A percentile compares a stretch with the other conserved stretches of the same genome.
phyloP scores from a whole-genome alignment of 1,140 invertebrate species.

The Cyrtorhinus lividipennis region DNA sequence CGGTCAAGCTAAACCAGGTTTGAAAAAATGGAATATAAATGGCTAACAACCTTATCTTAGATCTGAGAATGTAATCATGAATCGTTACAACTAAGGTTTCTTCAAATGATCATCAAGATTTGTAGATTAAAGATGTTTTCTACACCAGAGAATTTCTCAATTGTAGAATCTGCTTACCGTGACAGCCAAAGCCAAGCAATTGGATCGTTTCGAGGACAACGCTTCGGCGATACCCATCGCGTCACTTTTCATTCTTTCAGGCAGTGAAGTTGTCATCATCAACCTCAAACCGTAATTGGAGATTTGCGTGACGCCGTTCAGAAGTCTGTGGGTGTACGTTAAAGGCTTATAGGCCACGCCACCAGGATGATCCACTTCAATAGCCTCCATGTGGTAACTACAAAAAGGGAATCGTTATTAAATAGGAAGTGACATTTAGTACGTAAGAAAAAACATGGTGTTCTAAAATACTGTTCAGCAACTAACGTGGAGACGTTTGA shows the following conservation, averaged over 20 bases:
- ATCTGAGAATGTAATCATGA: too few relatives aligned
- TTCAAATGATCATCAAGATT: too few relatives aligned
- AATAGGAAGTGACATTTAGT: too few relatives aligned
- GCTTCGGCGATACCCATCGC: slow-evolving; percentile 13
- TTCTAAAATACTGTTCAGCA: background rate
- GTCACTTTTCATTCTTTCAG: slow-evolving; percentile 21
- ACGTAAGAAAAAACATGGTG: background rate
- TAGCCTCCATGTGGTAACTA: slow-evolving; percentile 33
- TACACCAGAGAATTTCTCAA: too few relatives aligned
- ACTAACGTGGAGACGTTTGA: slow-evolving; percentile 65
- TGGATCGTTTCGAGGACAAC: slow-evolving; percentile 1
- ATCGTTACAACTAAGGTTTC: too few relatives aligned
- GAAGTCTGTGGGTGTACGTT: slow-evolving; percentile 33
- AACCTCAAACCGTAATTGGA: slow-evolving; percentile 36
- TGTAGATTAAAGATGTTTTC: too few relatives aligned
- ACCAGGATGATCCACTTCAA: slow-evolving; percentile 21
- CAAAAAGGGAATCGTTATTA: slow-evolving; percentile 22
- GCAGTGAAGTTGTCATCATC: slow-evolving; percentile 27
- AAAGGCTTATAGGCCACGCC: slow-evolving; percentile 23
- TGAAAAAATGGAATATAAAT: too few relatives aligned
- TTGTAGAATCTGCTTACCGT: too few relatives aligned
- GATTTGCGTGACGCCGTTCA: slow-evolving; percentile 28
- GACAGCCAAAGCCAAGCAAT: slow-evolving; percentile 4
- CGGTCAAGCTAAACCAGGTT: too few relatives aligned
- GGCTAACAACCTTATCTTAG: too few relatives aligned